Evolutionary conservation across 23 tunicate genomes (phyloP).

Genomic region (Styela clava): DNA sequence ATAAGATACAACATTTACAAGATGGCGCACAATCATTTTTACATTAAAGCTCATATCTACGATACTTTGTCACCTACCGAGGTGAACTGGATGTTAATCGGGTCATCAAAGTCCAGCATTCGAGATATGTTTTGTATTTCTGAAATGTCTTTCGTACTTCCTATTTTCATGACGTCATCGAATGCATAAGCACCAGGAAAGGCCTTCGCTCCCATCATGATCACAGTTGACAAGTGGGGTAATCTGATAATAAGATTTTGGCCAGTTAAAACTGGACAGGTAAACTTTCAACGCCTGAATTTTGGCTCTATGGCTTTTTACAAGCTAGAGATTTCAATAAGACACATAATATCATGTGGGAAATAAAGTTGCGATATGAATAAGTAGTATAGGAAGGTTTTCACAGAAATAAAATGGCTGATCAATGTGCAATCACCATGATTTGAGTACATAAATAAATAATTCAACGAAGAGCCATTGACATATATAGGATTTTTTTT

Average conservation of each 20-base stretch:
- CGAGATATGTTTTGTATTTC: constrained; percentile 49
- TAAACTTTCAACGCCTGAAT: not conserved
- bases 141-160: constrained; percentile 37
- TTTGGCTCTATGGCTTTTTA: not conserved
- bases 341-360: no score
- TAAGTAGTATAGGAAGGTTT: no score
- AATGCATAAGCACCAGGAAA: constrained; percentile 61
- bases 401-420: no score
- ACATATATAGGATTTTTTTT: no score
- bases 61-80: no score
- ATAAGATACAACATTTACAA: no score
- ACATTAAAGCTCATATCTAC: no score
- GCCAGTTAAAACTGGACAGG: not conserved
- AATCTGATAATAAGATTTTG: constrained; percentile 42
- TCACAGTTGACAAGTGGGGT: constrained; percentile 70
- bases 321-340: not conserved
- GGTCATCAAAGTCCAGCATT: constrained; percentile 63
- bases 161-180: constrained; percentile 52
- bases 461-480: no score
- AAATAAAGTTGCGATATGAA: no score
- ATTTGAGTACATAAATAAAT: no score
- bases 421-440: no score
- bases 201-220: constrained; percentile 68
- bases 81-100: constrained; percentile 91
- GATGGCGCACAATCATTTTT: no score